A percentile compares a stretch with the other conserved stretches of the same genome.
Evolutionary conservation across 2,113 vertebrate genomes (phyloP).

Genomic region (Chaetorhynchus papuensis): DNA sequence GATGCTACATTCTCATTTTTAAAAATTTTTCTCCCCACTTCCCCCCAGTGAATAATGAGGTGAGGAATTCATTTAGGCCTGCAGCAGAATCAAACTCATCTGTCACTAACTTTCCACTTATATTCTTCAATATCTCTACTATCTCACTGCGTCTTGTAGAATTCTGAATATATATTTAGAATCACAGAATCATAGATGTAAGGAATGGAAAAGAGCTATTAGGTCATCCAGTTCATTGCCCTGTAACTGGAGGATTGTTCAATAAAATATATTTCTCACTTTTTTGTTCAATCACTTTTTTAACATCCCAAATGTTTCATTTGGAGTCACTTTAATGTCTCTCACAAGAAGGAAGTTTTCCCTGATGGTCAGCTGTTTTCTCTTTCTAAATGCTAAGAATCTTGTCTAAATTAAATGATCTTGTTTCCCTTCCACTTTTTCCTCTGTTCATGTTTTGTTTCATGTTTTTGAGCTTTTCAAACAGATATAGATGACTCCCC

Average conservation of each 20-base stretch:
- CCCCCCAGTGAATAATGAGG: constrained; percentile 31
- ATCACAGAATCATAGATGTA: constrained; percentile 18
- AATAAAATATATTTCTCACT: background rate
- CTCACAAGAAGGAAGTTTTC: background rate
- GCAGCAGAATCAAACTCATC: constrained; percentile 47
- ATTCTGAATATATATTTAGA: constrained; percentile 38
- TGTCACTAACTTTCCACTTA: constrained; percentile 33
- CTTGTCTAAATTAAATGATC: background rate
- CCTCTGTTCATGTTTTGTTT: background rate
- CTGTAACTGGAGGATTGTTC: constrained; percentile 1
- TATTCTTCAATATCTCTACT: constrained; percentile 4
- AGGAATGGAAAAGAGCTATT: constrained; percentile 13
- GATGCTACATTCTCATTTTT: background rate
- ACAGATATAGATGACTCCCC: background rate
- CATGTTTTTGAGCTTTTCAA: background rate
- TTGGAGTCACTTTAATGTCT: constrained; percentile 14
- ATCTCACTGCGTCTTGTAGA: background rate
- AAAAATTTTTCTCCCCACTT: background rate
- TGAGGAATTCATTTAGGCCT: constrained; percentile 39
- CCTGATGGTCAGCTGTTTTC: background rate
- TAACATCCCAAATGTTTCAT: background rate
- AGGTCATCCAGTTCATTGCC: constrained; percentile 6
- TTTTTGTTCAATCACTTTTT: background rate
- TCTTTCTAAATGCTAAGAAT: background rate
- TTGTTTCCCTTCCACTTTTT: background rate